Evolutionary conservation across 2,113 vertebrate genomes (phyloP).

Genomic region (Larimichthys crocea): DNA sequence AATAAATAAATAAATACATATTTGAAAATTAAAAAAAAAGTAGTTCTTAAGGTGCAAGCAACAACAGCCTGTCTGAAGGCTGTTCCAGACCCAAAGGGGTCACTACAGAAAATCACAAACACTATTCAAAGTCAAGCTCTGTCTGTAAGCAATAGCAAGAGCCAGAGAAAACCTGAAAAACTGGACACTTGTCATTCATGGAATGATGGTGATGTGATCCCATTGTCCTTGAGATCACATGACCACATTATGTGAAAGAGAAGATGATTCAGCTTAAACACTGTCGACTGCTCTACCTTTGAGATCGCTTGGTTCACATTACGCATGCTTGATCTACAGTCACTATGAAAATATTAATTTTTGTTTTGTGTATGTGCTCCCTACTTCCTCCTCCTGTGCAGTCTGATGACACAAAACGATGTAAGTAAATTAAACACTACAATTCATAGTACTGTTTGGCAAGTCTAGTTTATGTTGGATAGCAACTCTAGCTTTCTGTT

Average conservation of each 20-base stretch:
- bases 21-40: too few species aligned
- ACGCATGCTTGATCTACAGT: neutral
- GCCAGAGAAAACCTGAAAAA: constrained; percentile 65
- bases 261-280: neutral
- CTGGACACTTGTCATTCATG: constrained; percentile 39
- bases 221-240: constrained; percentile 59
- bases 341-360: constrained; percentile 57
- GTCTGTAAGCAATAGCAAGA: neutral
- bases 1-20: too few species aligned
- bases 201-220: constrained; percentile 50
- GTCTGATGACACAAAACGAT: constrained; percentile 45
- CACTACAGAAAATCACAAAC: neutral
- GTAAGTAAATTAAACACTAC: constrained; percentile 63
- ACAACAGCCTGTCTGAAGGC: too few species aligned
- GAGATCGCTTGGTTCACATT: neutral
- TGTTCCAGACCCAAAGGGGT: too few species aligned
- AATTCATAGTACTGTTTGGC: constrained; percentile 5
- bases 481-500: neutral
- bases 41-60: too few species aligned
- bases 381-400: constrained; percentile 47
- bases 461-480: neutral
- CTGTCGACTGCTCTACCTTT: neutral
- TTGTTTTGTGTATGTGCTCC: constrained; percentile 45
- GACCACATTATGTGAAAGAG: constrained; percentile 36
- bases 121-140: neutral